A percentile compares a stretch with the other conserved stretches of the same genome.
These are phyloP conservation scores for Mesorhabditis belari DNA, from an alignment of 2,888 invertebrate species.

Conservation along the genomic window DNA sequence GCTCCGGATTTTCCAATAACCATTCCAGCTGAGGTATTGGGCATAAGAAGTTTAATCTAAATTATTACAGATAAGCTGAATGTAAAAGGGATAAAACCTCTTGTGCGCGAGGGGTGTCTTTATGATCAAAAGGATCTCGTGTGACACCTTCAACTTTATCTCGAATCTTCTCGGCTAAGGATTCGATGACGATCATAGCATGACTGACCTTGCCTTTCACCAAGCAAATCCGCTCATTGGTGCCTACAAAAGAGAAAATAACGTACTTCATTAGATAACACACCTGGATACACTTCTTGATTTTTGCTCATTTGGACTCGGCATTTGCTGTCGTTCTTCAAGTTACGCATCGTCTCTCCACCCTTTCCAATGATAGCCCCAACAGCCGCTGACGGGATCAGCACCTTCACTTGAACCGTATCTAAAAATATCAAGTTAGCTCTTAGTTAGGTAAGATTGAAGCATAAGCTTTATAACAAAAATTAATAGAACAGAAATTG, in stretches of 20 bases:
- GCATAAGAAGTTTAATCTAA: conserved; percentile 83
- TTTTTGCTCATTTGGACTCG: conserved; percentile 98
- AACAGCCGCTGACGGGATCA: conserved; percentile 71
- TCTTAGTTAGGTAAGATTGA: background rate
- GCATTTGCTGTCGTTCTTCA: conserved; percentile 94
- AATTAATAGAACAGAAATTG: background rate
- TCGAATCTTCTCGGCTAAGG: conserved; percentile 88
- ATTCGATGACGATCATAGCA: conserved; percentile 81
- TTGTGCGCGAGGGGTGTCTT: conserved; percentile 26
- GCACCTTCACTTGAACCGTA: conserved; percentile 43
- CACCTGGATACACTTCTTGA: conserved; percentile 96
- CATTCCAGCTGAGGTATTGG: conserved; percentile 93
- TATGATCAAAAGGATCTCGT: conserved; percentile 48
- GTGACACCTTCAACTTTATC: conserved; percentile 82
- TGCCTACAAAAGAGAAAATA: conserved; percentile 54
- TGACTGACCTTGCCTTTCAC: conserved; percentile 84
- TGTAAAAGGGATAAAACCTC: conserved; percentile 7
- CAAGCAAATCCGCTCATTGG: conserved; percentile 84
- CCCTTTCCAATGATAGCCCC: conserved; percentile 99
- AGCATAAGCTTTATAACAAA: background rate
- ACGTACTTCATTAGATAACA: conserved; percentile 25
- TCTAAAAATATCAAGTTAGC: conserved; percentile 10
- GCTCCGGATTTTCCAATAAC: conserved; percentile 92
- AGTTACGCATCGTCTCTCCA: conserved; percentile 93
- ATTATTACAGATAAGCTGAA: background rate